Conservation (phyloP, 2,797 vertebrate species). For the Hydrocynus forskahlii region DNA sequence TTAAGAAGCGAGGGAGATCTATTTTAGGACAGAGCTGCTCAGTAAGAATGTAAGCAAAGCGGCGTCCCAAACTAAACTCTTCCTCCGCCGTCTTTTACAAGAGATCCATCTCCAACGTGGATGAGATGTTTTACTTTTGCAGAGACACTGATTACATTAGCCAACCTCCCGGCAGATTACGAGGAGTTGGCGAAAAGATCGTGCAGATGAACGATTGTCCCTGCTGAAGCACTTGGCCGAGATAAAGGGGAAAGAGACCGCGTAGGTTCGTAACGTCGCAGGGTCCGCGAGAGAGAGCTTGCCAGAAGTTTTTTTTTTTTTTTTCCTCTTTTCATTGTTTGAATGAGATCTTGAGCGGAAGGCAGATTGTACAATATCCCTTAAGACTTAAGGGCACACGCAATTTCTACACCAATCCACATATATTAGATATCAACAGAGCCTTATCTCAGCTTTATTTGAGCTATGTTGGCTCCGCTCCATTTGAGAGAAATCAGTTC, state of each 20-base stretch:
- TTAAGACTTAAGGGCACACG: background rate
- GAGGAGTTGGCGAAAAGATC: constrained; percentile 29
- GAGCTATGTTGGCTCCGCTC: too few species aligned
- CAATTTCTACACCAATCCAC: background rate
- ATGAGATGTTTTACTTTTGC: constrained; percentile 69
- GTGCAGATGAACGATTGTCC: constrained; percentile 17
- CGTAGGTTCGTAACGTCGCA: background rate
- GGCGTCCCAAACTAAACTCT: constrained; percentile 72
- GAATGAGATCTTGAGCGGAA: constrained; percentile 25
- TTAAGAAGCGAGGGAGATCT: constrained; percentile 67
- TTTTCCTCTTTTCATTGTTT: background rate
- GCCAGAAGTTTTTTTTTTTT: background rate
- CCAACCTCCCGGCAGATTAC: constrained; percentile 71
- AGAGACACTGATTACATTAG: constrained; percentile 79
- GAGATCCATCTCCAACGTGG: constrained; percentile 67
- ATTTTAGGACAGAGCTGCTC: constrained; percentile 76
- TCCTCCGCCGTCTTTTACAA: constrained; percentile 74
- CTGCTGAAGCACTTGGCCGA: constrained; percentile 18
- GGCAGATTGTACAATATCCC: background rate
- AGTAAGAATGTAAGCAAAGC: constrained; percentile 74
- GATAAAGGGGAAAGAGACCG: constrained; percentile 32
- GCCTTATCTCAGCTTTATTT: too few species aligned
- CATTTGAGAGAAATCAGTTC: background rate
- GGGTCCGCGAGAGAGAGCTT: background rate
- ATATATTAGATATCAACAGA: too few species aligned